Percentiles rank a stretch among this genome's conserved stretches.
phyloP scores from a whole-genome alignment of 2,113 vertebrate genomes.

The Petrocephalus zakoni region DNA sequence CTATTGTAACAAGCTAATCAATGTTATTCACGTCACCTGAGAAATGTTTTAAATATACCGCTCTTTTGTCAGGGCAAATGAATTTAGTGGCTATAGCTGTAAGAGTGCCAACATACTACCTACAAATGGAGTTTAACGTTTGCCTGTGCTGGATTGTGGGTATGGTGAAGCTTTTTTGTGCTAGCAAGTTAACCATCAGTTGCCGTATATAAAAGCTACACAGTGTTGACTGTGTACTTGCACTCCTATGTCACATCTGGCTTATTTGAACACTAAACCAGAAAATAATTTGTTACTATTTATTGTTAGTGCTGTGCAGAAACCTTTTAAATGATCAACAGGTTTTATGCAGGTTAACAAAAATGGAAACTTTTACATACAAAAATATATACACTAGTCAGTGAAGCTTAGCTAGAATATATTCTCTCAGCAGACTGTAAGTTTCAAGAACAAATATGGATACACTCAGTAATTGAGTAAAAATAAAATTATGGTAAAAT shows the following conservation, averaged over 20 bases:
- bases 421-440: background rate
- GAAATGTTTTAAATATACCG: constrained; percentile 15
- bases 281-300: background rate
- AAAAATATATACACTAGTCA: background rate
- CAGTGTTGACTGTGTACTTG: background rate
- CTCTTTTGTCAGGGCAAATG: constrained; percentile 23
- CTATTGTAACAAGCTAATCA: background rate
- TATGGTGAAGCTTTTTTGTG: background rate
- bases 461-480: background rate
- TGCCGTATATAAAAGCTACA: background rate
- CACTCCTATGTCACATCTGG: background rate
- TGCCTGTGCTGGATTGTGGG: background rate
- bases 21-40: constrained; percentile 19
- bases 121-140: background rate
- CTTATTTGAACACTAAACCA: background rate
- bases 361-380: background rate
- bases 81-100: background rate
- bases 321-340: background rate
- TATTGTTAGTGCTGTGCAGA: background rate
- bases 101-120: background rate
- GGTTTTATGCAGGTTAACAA: background rate
- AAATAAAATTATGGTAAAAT: background rate
- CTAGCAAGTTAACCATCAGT: background rate
- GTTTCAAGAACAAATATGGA: background rate
- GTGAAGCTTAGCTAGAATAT: background rate